These are phyloP conservation scores for Petroica traversi DNA, from an alignment of 2,113 vertebrate species.

Conservation along the genomic window DNA sequence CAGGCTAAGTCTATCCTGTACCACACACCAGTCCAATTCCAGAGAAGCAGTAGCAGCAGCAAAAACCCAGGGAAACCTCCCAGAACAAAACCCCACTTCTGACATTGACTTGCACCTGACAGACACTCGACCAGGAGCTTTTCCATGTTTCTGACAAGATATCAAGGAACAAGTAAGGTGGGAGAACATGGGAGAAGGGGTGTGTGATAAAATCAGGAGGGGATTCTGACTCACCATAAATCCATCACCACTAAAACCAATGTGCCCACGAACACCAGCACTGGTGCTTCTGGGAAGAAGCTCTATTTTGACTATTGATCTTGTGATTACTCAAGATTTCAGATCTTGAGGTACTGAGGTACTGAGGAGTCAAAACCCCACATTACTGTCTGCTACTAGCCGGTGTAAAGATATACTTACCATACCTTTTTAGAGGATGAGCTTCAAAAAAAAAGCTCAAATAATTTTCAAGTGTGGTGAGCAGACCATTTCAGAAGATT, in stretches of 20 bases:
- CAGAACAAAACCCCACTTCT: not conserved
- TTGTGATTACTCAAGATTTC: not conserved
- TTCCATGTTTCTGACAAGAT: not conserved
- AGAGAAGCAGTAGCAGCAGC: not conserved
- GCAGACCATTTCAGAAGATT: constrained; percentile 5
- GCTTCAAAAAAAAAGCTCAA: not conserved
- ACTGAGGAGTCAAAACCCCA: not conserved
- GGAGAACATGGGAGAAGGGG: accelerated
- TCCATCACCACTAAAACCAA: not conserved
- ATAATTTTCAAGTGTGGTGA: not conserved
- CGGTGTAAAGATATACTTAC: constrained; percentile 39
- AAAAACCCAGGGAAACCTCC: not conserved
- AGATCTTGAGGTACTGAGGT: not conserved
- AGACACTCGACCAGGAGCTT: accelerated
- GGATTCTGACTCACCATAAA: not conserved
- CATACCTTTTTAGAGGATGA: not conserved
- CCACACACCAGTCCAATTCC: accelerated
- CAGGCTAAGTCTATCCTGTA: not conserved
- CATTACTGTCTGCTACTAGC: not conserved
- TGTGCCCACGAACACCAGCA: not conserved
- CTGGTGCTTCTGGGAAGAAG: not conserved
- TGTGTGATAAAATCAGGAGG: not conserved
- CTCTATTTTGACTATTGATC: not conserved
- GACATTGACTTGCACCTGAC: not conserved
- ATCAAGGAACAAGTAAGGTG: not conserved